phyloP scores from a whole-genome alignment of 2,888 invertebrate species.

The Tetanocera ferruginea region DNA sequence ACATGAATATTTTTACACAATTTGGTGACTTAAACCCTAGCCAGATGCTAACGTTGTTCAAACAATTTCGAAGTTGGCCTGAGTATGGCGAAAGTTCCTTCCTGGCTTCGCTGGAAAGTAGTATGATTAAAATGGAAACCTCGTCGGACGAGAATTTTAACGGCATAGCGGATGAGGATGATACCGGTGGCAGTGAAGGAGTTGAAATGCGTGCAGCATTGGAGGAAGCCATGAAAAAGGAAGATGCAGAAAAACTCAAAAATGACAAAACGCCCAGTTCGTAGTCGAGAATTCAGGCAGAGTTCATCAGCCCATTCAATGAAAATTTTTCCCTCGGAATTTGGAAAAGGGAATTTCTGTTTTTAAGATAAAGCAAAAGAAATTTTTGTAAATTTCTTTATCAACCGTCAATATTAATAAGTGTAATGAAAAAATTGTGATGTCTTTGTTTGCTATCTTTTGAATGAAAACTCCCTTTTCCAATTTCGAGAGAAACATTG shows the following conservation, averaged over 20 bases:
- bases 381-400: too few species aligned
- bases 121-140: constrained; percentile 72
- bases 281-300: too few species aligned
- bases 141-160: constrained; percentile 61
- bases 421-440: too few species aligned
- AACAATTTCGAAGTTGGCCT: constrained; percentile 74
- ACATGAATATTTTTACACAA: constrained; percentile 79
- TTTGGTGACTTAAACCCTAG: constrained; percentile 78
- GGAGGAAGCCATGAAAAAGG: background rate
- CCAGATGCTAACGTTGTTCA: constrained; percentile 77
- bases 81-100: constrained; percentile 78
- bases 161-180: constrained; percentile 62
- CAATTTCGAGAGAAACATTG: too few species aligned
- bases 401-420: too few species aligned
- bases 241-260: background rate
- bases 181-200: constrained; percentile 39
- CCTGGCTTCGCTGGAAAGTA: constrained; percentile 76
- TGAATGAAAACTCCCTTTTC: too few species aligned
- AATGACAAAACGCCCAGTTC: background rate
- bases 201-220: background rate
- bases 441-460: too few species aligned
- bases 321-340: too few species aligned
- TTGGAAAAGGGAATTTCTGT: too few species aligned
- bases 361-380: too few species aligned
- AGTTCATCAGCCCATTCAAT: too few species aligned